Conservation (phyloP, 2,888 invertebrate species). For the Stenichneumon culpator region DNA sequence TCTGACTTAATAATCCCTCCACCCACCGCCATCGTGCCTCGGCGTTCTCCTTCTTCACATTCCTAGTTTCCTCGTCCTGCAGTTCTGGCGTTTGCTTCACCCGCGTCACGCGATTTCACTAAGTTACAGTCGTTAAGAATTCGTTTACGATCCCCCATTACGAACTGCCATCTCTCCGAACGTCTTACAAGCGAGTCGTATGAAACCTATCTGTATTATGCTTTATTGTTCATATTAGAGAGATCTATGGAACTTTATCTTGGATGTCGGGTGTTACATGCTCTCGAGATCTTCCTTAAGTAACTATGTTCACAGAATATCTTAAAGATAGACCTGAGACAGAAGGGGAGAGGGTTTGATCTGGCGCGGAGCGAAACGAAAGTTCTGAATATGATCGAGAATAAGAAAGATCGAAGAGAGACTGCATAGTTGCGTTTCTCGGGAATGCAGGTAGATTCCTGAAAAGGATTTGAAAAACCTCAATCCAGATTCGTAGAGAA, state of each 20-base stretch:
- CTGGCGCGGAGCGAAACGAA: neutral
- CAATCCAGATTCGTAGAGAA: too few relatives aligned
- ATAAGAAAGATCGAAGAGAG: too few relatives aligned
- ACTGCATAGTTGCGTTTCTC: too few relatives aligned
- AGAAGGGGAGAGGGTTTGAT: neutral
- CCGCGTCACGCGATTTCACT: conserved; percentile 57
- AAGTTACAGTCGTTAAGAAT: conserved; percentile 61
- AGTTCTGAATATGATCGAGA: neutral
- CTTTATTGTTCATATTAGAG: conserved; percentile 21
- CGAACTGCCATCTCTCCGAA: conserved; percentile 32
- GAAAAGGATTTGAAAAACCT: too few relatives aligned
- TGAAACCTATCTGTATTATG: conserved; percentile 37
- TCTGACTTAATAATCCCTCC: conserved; percentile 72
- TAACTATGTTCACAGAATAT: neutral
- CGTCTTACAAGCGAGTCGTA: conserved; percentile 24
- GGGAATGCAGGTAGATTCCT: too few relatives aligned
- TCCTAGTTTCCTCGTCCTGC: conserved; percentile 29
- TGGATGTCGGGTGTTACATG: neutral
- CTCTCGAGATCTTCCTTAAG: neutral
- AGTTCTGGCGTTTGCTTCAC: conserved; percentile 32
- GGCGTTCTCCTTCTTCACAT: conserved; percentile 25
- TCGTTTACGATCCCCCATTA: conserved; percentile 58
- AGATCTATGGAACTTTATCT: neutral
- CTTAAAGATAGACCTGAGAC: neutral
- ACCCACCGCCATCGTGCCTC: conserved; percentile 37